Base-by-base conservation (phyloP, 2,113 vertebrate genomes). In the Alligator sinensis region DNA sequence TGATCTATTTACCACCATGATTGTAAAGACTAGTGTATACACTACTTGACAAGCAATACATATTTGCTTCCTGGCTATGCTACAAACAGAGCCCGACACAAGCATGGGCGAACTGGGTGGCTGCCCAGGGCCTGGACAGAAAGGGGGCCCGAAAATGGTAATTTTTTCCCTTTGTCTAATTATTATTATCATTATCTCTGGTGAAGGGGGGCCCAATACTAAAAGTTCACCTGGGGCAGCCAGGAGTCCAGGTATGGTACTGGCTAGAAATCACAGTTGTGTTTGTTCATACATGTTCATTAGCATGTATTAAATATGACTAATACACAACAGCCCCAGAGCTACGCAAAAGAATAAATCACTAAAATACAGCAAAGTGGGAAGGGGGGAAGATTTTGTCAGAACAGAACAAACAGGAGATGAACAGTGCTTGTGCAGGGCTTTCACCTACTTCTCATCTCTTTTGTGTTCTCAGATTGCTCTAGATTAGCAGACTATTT, bases 361-460 rank as follows among this genome's bases (percentile, higher is more conserved):
- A 12, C 61, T 16, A 15, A 59, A 18, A 17, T 54, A 18, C 12
- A 11, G 54, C 0, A 2, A 30, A 34, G 80, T 59, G 63, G 38
- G 77, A 74, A 47, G 47, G 3, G 17, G 61, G 9, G 22, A 70
- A 66, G 68, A 47, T 0, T 2, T 68, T 58, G 38, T 0, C 1
- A 30, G n/a, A 55, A 14, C 6, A 34, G 68, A 34, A 64, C 4
- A 61, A 24, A 59, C 3, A 1, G 87, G 25, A 72, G 58, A n/a
- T 1, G 1, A 88, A 60, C 92, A 91, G n/a, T 82, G 80, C 80
- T 87, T 57, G 64, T 4, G 0, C 0, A 38, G 59, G 70, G 58
- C 30, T 93, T 95, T 82, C 66, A 38, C 70, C 47, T 84, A 77
- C 88, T 95, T 89, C 24, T 81, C 76, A 30, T 93, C 86, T 88